Evolutionary conservation across 2,113 vertebrate species (phyloP).

Genomic region (Mastomys coucha): DNA sequence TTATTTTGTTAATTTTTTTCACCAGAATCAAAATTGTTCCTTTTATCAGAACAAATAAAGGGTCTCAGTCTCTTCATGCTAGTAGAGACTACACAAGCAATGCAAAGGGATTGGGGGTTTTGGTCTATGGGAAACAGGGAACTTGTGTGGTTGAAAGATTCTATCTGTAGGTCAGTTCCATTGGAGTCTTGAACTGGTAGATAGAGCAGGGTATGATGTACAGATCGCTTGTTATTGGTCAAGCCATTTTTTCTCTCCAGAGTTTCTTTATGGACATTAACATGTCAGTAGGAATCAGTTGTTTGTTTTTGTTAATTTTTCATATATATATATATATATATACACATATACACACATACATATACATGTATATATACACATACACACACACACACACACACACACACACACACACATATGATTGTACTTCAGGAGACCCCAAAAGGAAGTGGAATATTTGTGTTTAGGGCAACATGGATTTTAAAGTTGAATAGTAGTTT

Average conservation of each 20-base stretch:
- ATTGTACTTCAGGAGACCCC: too few species aligned
- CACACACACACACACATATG: too few species aligned
- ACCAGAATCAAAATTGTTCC: background rate
- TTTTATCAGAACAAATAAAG: background rate
- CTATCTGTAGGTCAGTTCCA: background rate
- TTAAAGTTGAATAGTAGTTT: background rate
- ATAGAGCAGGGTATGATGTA: background rate
- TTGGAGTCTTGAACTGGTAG: background rate
- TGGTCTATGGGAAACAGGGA: background rate
- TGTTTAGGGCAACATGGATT: background rate
- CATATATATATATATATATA: too few species aligned
- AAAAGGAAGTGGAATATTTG: too few species aligned
- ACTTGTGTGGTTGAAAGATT: background rate
- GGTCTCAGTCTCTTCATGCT: background rate
- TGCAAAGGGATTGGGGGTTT: background rate
- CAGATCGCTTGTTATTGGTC: background rate
- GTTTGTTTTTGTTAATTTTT: background rate
- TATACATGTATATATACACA: too few species aligned
- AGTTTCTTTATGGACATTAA: background rate
- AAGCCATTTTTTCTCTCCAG: background rate
- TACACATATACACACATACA: too few species aligned
- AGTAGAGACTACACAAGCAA: background rate
- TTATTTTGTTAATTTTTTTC: background rate
- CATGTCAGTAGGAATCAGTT: background rate
- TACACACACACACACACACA: too few species aligned